Evolutionary conservation across 2,888 invertebrate species (phyloP).

Genomic region (Himalopsyche tibetana): DNA sequence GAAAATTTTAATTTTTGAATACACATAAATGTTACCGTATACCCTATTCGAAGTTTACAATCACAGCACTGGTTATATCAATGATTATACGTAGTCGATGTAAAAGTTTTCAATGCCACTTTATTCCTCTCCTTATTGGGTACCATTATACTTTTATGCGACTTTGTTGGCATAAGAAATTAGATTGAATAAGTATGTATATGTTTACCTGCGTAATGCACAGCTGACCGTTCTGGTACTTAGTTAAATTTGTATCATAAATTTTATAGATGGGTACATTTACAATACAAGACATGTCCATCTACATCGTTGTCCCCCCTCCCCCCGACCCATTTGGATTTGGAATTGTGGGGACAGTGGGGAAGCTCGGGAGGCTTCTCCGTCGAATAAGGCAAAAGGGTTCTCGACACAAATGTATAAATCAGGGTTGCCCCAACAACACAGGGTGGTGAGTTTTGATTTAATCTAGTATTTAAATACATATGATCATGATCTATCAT

Average conservation of each 20-base stretch:
- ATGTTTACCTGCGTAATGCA: not conserved
- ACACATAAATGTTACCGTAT: too few relatives aligned
- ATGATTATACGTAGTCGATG: too few relatives aligned
- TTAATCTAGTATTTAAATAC: too few relatives aligned
- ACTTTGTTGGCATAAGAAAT: not conserved
- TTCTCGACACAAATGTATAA: constrained; percentile 37
- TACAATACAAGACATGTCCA: constrained; percentile 59
- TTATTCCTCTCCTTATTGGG: too few relatives aligned
- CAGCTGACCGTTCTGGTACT: constrained; percentile 17
- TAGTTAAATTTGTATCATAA: constrained; percentile 50
- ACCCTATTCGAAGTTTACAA: too few relatives aligned
- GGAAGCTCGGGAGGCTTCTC: not conserved
- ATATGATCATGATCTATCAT: too few relatives aligned
- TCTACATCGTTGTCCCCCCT: constrained; percentile 37
- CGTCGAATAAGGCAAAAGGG: constrained; percentile 22
- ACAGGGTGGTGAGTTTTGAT: not conserved
- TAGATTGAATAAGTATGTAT: constrained; percentile 32
- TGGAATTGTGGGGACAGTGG: not conserved
- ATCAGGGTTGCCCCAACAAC: not conserved
- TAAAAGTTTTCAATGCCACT: too few relatives aligned
- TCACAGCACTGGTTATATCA: too few relatives aligned
- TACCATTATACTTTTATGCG: not conserved
- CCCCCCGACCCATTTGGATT: not conserved
- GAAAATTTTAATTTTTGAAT: too few relatives aligned
- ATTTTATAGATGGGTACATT: constrained; percentile 53